phyloP scores from a whole-genome alignment of 2,797 vertebrate species.

The Anolis apletophallus region DNA sequence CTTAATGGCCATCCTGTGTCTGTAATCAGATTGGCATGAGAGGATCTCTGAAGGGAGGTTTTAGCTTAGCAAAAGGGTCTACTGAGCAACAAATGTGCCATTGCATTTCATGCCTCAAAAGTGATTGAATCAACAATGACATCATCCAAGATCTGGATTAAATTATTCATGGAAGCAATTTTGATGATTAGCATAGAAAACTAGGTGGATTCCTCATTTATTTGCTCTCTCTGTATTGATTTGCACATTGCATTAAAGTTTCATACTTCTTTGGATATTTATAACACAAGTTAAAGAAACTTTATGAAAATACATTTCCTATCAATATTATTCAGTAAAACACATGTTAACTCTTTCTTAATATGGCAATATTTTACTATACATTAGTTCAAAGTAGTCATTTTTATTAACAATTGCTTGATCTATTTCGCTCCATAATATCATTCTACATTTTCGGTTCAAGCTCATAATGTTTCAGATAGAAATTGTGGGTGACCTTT shows the following conservation, averaged over 20 bases:
- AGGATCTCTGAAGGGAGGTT: constrained; percentile 41
- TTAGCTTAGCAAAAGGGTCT: constrained; percentile 2
- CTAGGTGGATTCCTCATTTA: constrained; percentile 15
- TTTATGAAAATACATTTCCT: background rate
- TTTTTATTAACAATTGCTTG: background rate
- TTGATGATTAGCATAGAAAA: background rate
- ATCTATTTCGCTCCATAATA: background rate
- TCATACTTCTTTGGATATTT: background rate
- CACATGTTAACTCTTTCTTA: background rate
- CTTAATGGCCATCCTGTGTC: background rate
- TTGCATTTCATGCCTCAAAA: constrained; percentile 29
- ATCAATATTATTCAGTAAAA: background rate
- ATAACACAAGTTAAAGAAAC: background rate
- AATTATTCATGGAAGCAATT: background rate
- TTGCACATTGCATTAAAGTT: background rate
- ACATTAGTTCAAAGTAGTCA: background rate
- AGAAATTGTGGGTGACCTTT: background rate
- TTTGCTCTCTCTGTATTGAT: constrained; percentile 8
- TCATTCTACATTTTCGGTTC: background rate
- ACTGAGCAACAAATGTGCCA: background rate
- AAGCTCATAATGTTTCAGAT: background rate
- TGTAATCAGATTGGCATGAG: constrained; percentile 15
- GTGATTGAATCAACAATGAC: constrained; percentile 16
- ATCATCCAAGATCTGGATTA: constrained; percentile 25
- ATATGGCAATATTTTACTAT: background rate